Evolutionary conservation across 1,140 invertebrate genomes (phyloP).

Genomic region (Neuroterus valhalla): DNA sequence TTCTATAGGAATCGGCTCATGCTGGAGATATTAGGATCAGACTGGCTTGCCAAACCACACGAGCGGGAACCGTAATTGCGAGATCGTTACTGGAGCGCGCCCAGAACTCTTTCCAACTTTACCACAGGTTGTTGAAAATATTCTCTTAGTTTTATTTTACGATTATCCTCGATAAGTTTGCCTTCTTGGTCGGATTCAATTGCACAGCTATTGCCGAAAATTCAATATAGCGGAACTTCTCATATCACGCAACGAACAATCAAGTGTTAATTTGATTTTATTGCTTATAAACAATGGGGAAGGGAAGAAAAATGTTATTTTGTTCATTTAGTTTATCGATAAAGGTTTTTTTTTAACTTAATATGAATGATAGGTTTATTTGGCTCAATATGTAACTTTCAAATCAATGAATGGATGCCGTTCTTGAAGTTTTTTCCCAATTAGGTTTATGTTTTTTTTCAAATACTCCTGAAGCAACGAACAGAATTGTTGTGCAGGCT

Average conservation of each 20-base stretch:
- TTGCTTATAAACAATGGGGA: background rate
- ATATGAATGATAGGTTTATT: too few relatives aligned
- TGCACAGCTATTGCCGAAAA: background rate
- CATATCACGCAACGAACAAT: background rate
- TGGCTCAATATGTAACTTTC: too few relatives aligned
- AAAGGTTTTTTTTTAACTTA: too few relatives aligned
- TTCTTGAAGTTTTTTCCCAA: too few relatives aligned
- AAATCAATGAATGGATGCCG: too few relatives aligned
- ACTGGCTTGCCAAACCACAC: slow-evolving; percentile 1
- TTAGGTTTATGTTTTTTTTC: too few relatives aligned
- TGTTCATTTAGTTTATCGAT: too few relatives aligned
- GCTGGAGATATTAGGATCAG: slow-evolving; percentile 1
- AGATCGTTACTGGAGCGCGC: background rate
- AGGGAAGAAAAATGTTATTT: background rate
- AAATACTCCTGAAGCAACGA: too few relatives aligned
- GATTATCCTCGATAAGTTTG: slow-evolving; percentile 3
- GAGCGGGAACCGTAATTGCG: background rate
- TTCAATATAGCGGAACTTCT: background rate
- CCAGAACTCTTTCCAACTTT: slow-evolving; percentile 16
- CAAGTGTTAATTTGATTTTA: background rate
- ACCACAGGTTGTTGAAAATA: slow-evolving; percentile 24
- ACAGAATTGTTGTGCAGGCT: too few relatives aligned
- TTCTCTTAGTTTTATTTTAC: slow-evolving; percentile 3
- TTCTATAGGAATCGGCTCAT: background rate
- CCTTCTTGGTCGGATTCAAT: background rate